Evolutionary conservation across 2,888 invertebrate species (phyloP).

Genomic region (Cataglyphis livida): DNA sequence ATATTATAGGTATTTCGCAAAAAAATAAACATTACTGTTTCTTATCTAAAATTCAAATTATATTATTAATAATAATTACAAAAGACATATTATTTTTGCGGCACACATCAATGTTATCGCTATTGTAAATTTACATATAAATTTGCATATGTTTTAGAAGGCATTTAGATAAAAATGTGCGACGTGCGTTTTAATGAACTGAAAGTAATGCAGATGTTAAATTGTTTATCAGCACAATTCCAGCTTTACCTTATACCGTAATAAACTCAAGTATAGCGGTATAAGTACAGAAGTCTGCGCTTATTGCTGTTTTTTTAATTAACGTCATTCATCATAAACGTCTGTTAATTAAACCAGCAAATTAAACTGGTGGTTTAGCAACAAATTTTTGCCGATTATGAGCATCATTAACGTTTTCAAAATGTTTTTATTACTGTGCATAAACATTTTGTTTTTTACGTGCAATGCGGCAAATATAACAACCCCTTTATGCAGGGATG

Average conservation of each 20-base stretch:
- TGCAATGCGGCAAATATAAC: not conserved
- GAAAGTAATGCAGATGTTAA: constrained; percentile 9
- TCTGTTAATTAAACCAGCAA: not conserved
- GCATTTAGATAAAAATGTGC: not conserved
- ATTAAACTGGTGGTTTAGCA: not conserved
- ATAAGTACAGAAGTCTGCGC: not conserved
- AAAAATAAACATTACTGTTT: too few species aligned
- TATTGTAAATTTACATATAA: constrained; percentile 26
- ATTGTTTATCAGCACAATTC: not conserved
- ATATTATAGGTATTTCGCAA: too few species aligned
- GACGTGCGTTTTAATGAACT: not conserved
- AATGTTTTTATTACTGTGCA: constrained; percentile 36
- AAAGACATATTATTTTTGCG: constrained; percentile 9
- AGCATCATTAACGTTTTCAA: not conserved
- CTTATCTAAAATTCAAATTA: too few species aligned
- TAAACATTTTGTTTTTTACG: constrained; percentile 20
- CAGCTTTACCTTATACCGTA: not conserved
- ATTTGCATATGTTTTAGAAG: constrained; percentile 25
- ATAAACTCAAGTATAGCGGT: not conserved
- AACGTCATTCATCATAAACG: constrained; percentile 1
- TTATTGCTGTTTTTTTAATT: not conserved
- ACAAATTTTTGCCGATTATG: constrained; percentile 1
- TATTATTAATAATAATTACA: not conserved
- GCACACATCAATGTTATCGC: not conserved
- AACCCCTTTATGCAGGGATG: constrained; percentile 86